phyloP scores from a whole-genome alignment of 2,797 vertebrate species.

The Peromyscus nudipes region DNA sequence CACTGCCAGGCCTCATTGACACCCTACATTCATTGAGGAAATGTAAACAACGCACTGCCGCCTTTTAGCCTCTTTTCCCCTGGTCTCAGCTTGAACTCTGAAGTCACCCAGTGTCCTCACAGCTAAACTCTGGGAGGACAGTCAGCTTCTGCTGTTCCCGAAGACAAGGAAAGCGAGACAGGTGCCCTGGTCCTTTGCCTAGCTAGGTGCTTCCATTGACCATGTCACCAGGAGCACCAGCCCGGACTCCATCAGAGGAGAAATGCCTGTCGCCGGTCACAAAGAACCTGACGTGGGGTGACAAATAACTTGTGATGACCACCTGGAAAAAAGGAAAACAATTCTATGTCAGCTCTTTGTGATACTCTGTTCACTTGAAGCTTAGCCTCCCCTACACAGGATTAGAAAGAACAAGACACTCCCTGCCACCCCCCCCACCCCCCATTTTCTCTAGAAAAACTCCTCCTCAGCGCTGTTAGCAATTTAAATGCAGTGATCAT shows the following conservation, averaged over 20 bases:
- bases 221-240: constrained; percentile 2
- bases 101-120: not conserved
- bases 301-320: constrained; percentile 47
- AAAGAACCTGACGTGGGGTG: constrained; percentile 7
- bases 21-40: constrained; percentile 25
- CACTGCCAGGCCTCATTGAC: not conserved
- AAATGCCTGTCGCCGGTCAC: not conserved
- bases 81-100: constrained; percentile 46
- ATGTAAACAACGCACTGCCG: constrained; percentile 12
- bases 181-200: not conserved
- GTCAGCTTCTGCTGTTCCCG: constrained; percentile 7
- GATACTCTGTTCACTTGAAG: constrained; percentile 38
- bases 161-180: not conserved
- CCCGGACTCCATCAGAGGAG: not conserved
- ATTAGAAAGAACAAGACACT: constrained; percentile 67
- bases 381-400: constrained; percentile 22
- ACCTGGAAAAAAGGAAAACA: constrained; percentile 56
- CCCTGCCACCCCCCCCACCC: not conserved
- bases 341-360: not conserved
- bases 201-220: not conserved
- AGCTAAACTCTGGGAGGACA: not conserved
- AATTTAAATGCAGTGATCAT: constrained; percentile 79
- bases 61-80: constrained; percentile 33
- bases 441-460: constrained; percentile 64
- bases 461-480: constrained; percentile 74